phyloP scores from a whole-genome alignment of 1,140 invertebrate genomes.

The Drosophila melanogaster region DNA sequence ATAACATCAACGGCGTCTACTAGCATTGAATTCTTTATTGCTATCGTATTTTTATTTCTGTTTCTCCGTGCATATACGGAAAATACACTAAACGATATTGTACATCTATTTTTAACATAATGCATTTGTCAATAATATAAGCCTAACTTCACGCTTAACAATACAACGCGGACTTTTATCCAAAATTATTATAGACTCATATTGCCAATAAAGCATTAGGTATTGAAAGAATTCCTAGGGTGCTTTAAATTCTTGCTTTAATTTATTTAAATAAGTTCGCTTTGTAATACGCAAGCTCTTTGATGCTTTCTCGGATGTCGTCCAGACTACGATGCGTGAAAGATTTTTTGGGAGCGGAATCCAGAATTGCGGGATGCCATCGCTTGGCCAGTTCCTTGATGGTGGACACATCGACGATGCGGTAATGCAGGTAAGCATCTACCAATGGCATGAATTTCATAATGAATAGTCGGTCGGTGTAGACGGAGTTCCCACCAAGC shows the following conservation, averaged over 20 bases:
- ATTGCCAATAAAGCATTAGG: too few relatives aligned
- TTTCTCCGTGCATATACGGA: slow-evolving; percentile 76
- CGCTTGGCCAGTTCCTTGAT: slow-evolving; percentile 93
- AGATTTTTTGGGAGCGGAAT: slow-evolving; percentile 87
- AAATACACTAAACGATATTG: slow-evolving; percentile 47
- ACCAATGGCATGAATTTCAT: slow-evolving; percentile 90
- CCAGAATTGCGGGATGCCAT: slow-evolving; percentile 89
- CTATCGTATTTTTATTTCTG: slow-evolving; percentile 80
- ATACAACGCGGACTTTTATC: too few relatives aligned
- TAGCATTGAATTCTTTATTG: slow-evolving; percentile 80
- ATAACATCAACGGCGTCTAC: slow-evolving; percentile 84
- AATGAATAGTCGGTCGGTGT: slow-evolving; percentile 93
- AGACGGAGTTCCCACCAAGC: slow-evolving; percentile 95
- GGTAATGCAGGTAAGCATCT: slow-evolving; percentile 94
- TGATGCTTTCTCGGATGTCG: slow-evolving; percentile 95
- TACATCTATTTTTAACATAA: slow-evolving; percentile 29
- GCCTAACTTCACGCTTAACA: slow-evolving; percentile 4
- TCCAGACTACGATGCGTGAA: slow-evolving; percentile 90
- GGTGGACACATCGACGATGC: slow-evolving; percentile 96
- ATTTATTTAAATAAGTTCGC: slow-evolving; percentile 85
- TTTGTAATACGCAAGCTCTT: slow-evolving; percentile 92
- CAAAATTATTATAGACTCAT: too few relatives aligned
- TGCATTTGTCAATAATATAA: slow-evolving; percentile 19
- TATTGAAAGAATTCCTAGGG: neutral
- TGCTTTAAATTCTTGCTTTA: neutral